These are phyloP conservation scores for human (Homo sapiens) DNA, from an alignment of 2,113 vertebrate species.

Conservation along the genomic window GRCh38 chr1:55120001-55120500, in stretches of 20 bases:
- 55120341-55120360: not conserved
- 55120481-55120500: not conserved
- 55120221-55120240: not conserved
- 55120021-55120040: not conserved
- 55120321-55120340: not conserved
- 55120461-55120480: not conserved
- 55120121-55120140: not conserved
- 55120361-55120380: too few species aligned
- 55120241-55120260: not conserved
- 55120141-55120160: not conserved
- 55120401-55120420: not conserved
- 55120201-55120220: not conserved
- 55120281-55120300: not conserved
- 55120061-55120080: not conserved
- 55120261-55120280: not conserved
- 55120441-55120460: not conserved
- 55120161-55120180: not conserved
- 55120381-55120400: not conserved
- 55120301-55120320: not conserved
- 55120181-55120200: not conserved
- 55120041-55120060: not conserved
- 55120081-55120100: not conserved
- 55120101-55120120: not conserved
- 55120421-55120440: not conserved
- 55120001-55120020: not conserved